phyloP scores from a whole-genome alignment of 2,797 vertebrate species.

The Coreius guichenoti region DNA sequence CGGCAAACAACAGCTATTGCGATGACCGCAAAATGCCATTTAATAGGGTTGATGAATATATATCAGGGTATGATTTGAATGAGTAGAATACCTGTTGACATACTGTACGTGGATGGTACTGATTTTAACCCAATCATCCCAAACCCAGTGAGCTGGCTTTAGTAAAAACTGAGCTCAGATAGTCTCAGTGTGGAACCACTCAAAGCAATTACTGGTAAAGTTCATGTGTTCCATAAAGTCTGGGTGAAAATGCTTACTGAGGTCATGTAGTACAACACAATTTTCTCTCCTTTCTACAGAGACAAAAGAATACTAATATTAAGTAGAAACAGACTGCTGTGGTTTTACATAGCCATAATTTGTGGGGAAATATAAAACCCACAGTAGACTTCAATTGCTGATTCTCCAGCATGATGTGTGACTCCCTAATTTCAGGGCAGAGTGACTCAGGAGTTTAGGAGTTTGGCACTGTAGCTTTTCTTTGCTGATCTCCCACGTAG shows the following conservation, averaged over 20 bases:
- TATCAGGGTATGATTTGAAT: neutral
- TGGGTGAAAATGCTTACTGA: slow-evolving; percentile 69
- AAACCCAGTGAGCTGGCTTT: neutral
- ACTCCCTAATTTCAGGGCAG: slow-evolving; percentile 12
- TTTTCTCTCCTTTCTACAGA: slow-evolving; percentile 45
- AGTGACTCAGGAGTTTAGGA: slow-evolving; percentile 25
- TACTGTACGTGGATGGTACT: neutral
- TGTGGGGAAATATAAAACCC: slow-evolving; percentile 30
- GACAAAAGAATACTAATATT: slow-evolving; percentile 68
- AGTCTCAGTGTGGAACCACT: slow-evolving; percentile 59
- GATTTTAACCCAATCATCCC: neutral
- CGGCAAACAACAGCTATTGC: no score
- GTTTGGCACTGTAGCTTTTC: neutral
- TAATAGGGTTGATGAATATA: no score
- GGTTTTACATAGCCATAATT: slow-evolving; percentile 55
- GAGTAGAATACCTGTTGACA: neutral
- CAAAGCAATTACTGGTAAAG: slow-evolving; percentile 66
- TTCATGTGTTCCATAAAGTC: slow-evolving; percentile 65
- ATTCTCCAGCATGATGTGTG: slow-evolving; percentile 28
- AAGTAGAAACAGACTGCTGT: slow-evolving; percentile 67
- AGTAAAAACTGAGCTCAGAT: neutral
- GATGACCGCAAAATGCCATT: no score
- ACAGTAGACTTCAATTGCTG: neutral
- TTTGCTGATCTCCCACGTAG: slow-evolving; percentile 4
- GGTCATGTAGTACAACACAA: slow-evolving; percentile 68